Evolutionary conservation across 2,797 vertebrate species (phyloP).

Genomic region (Hyperoplus immaculatus): DNA sequence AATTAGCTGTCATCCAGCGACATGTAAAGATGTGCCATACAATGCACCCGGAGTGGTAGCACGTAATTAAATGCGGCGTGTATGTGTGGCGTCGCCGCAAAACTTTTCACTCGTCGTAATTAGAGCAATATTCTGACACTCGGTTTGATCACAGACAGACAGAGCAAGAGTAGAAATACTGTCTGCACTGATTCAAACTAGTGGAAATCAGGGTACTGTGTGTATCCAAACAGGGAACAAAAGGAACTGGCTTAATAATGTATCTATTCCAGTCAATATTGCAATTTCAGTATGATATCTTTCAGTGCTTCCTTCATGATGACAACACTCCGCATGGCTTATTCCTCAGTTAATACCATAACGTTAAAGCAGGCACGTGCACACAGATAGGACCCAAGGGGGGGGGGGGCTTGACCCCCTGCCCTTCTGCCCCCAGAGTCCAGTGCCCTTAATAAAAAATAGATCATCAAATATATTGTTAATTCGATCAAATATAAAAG

Average conservation of each 20-base stretch:
- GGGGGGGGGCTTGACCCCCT: no score
- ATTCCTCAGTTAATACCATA: conserved; percentile 72
- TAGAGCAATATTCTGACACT: conserved; percentile 45
- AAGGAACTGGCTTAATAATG: conserved; percentile 17
- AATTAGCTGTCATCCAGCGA: conserved; percentile 71
- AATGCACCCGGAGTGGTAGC: conserved; percentile 24
- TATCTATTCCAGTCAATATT: conserved; percentile 49
- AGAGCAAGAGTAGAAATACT: conserved; percentile 22
- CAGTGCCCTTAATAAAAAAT: no score
- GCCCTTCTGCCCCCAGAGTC: no score
- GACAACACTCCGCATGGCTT: conserved; percentile 64
- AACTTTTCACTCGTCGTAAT: conserved; percentile 32
- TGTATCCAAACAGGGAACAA: conserved; percentile 19
- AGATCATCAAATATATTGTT: no score
- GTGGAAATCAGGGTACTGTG: conserved; percentile 16
- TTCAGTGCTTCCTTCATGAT: conserved; percentile 56
- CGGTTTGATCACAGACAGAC: conserved; percentile 35
- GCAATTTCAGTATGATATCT: conserved; percentile 55
- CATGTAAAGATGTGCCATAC: conserved; percentile 53
- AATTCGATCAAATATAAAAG: no score
- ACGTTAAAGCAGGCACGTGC: neutral
- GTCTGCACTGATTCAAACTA: conserved; percentile 24
- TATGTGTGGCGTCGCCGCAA: conserved; percentile 4
- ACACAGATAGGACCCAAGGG: no score
- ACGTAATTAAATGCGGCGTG: conserved; percentile 34